Evolutionary conservation across 2,113 vertebrate species (phyloP).

Genomic region (Gadus macrocephalus): DNA sequence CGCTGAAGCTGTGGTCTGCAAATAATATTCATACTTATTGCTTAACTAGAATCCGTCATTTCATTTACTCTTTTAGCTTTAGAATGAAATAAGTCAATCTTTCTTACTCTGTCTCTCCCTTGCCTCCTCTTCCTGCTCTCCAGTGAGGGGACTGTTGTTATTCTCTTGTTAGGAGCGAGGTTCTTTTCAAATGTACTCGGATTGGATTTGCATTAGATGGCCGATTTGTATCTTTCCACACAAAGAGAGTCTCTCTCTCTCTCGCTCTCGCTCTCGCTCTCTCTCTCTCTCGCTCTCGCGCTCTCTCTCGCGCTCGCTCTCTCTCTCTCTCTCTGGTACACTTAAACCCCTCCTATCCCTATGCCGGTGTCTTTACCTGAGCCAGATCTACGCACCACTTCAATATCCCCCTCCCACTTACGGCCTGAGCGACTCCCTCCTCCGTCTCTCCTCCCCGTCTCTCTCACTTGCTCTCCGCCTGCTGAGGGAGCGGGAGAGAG

Average conservation of each 20-base stretch:
- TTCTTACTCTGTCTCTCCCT: neutral
- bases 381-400: neutral
- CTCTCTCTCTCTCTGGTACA: no score
- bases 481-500: constrained; percentile 2
- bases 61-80: neutral
- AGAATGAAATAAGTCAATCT: neutral
- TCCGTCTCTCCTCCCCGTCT: constrained; percentile 7
- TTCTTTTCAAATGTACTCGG: neutral
- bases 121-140: neutral
- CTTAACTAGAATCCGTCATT: neutral
- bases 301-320: no score
- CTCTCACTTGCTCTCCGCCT: constrained; percentile 1
- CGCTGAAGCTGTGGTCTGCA: no score
- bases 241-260: no score
- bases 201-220: neutral
- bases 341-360: neutral
- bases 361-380: neutral
- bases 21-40: neutral
- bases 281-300: no score
- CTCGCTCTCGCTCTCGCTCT: no score
- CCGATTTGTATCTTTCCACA: neutral
- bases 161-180: neutral
- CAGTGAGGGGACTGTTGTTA: neutral
- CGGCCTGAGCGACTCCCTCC: neutral
- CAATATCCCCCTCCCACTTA: constrained; percentile 1